Conservation (phyloP, 23 tunicate genomes). For the Ciona savignyi region DNA sequence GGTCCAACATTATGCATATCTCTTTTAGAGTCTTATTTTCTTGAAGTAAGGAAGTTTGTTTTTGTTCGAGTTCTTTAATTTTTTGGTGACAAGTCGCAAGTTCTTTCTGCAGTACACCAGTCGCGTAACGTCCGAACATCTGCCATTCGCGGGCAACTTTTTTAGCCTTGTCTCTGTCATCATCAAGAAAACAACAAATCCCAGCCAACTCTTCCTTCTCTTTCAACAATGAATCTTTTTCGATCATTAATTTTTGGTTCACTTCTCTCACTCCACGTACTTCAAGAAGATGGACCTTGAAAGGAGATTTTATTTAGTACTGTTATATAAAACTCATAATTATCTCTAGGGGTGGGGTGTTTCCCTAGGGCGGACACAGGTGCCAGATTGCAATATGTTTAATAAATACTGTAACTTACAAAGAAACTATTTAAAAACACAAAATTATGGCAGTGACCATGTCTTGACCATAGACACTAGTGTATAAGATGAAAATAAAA, state of each 20-base stretch:
- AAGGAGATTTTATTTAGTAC: no score
- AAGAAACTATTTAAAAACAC: no score
- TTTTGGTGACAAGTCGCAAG: conserved; percentile 58
- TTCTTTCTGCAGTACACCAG: conserved; percentile 76
- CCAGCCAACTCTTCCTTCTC: conserved; percentile 84
- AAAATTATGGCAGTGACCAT: no score
- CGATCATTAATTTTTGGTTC: conserved; percentile 66
- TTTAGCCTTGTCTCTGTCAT: conserved; percentile 81
- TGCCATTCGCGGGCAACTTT: conserved; percentile 91
- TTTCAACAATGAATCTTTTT: conserved; percentile 40
- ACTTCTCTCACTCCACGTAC: conserved; percentile 69
- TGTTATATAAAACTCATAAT: no score
- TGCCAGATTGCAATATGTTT: no score
- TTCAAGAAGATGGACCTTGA: conserved; percentile 60
- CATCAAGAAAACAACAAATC: conserved; percentile 85
- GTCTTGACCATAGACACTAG: no score
- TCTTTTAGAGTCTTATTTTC: conserved; percentile 76
- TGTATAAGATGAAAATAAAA: no score
- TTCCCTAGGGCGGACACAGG: no score
- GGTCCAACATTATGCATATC: conserved; percentile 65
- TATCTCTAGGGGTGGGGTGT: no score
- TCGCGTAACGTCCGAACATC: conserved; percentile 84
- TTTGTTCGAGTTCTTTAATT: conserved; percentile 67
- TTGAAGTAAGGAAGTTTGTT: conserved; percentile 33
- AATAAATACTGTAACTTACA: no score